Evolutionary conservation across 2,888 invertebrate genomes (phyloP).

Genomic region (Rhopalosiphum nymphaeae): DNA sequence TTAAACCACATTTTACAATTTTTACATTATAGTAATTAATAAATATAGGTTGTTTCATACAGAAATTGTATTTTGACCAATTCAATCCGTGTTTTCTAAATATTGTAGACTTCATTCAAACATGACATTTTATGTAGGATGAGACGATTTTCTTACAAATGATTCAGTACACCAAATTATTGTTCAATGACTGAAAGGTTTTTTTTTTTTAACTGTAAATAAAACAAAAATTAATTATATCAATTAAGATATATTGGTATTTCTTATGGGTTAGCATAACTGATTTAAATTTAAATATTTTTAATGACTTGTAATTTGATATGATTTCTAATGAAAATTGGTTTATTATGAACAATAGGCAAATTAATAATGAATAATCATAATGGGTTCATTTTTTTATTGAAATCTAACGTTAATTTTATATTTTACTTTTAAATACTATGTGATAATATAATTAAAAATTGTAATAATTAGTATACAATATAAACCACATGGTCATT

Average conservation of each 20-base stretch:
- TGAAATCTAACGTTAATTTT: background rate
- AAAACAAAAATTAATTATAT: background rate
- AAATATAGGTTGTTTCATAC: background rate
- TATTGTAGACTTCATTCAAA: background rate
- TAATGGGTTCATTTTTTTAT: background rate
- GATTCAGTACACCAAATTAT: background rate
- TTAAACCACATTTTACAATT: background rate
- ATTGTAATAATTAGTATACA: background rate
- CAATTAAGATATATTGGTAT: background rate
- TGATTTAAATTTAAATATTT: background rate
- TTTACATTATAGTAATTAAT: background rate
- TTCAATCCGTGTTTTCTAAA: background rate
- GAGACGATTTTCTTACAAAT: background rate
- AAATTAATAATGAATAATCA: background rate
- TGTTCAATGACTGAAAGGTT: background rate
- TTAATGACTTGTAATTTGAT: background rate
- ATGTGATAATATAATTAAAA: background rate
- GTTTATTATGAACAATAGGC: background rate
- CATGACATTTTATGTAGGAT: background rate
- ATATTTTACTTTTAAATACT: background rate
- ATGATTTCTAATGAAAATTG: background rate
- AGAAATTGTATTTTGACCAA: background rate
- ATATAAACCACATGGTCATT: background rate
- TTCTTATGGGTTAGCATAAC: background rate
- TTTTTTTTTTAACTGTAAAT: background rate